Conservation (phyloP, 1,140 invertebrate genomes). For the Leptestheria dahalacensis region DNA sequence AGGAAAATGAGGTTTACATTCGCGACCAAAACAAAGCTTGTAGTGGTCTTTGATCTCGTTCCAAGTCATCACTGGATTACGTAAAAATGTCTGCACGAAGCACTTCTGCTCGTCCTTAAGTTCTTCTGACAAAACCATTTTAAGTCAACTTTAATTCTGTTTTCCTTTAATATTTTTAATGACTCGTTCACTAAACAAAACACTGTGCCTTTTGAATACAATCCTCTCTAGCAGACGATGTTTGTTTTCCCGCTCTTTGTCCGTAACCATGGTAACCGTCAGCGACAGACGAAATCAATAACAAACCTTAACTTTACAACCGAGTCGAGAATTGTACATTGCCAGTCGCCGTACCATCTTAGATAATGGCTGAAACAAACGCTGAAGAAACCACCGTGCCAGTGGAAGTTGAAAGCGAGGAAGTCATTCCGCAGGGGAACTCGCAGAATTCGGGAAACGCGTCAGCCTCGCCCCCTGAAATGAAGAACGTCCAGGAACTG, state of each 20-base stretch:
- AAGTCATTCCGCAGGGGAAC: not conserved
- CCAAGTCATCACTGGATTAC: not conserved
- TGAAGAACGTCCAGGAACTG: slow-evolving; percentile 15
- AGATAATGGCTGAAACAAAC: no score
- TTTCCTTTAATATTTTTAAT: no score
- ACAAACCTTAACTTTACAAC: not conserved
- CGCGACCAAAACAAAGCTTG: not conserved
- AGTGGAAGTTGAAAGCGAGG: not conserved
- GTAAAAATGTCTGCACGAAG: not conserved
- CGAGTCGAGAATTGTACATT: no score
- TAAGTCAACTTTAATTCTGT: no score
- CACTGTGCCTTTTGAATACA: no score
- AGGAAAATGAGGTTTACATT: not conserved
- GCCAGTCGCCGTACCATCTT: no score
- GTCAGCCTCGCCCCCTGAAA: slow-evolving; percentile 3
- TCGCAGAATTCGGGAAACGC: not conserved
- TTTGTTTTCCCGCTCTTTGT: no score
- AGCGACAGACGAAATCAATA: not conserved
- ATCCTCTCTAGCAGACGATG: no score
- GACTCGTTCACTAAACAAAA: no score
- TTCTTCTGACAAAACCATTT: not conserved
- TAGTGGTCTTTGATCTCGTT: not conserved
- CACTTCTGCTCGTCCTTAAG: not conserved
- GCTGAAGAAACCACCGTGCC: no score
- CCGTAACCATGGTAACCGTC: not conserved